These are phyloP conservation scores for Sternotherus odoratus DNA, from an alignment of 2,797 vertebrate genomes.

Conservation along the genomic window DNA sequence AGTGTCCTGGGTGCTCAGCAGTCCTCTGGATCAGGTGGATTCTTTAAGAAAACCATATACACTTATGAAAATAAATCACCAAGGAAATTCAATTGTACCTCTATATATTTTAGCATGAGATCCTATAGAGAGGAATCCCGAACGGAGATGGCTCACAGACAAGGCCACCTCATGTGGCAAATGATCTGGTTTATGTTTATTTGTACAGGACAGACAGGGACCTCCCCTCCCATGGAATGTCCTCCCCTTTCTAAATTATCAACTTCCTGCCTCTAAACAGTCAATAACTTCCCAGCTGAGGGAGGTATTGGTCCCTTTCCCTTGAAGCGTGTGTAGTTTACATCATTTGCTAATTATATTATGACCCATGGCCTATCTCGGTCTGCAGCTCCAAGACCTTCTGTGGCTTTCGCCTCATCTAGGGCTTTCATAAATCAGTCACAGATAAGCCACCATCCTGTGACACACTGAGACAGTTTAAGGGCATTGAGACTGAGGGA, in stretches of 20 bases:
- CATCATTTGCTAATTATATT: not conserved
- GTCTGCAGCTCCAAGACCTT: not conserved
- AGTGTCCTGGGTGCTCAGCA: not conserved
- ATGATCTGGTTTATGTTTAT: not conserved
- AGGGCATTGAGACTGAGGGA: not conserved
- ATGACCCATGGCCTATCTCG: accelerated
- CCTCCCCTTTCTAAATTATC: not conserved
- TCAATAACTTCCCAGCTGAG: not conserved
- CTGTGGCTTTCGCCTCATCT: not conserved
- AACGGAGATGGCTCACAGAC: not conserved
- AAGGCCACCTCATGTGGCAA: accelerated
- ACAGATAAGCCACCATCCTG: not conserved
- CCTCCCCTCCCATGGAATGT: not conserved
- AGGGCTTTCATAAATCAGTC: not conserved
- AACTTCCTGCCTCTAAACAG: not conserved
- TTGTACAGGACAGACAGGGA: not conserved
- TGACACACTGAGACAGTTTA: not conserved
- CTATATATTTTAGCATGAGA: not conserved
- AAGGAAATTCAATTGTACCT: not conserved
- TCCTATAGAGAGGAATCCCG: not conserved
- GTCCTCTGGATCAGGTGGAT: not conserved
- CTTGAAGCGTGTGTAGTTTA: not conserved
- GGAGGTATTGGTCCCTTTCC: accelerated
- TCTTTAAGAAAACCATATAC: not conserved
- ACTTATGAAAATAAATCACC: not conserved